phyloP scores from a whole-genome alignment of 2,797 vertebrate genomes.

The Zenarchopterus dispar region DNA sequence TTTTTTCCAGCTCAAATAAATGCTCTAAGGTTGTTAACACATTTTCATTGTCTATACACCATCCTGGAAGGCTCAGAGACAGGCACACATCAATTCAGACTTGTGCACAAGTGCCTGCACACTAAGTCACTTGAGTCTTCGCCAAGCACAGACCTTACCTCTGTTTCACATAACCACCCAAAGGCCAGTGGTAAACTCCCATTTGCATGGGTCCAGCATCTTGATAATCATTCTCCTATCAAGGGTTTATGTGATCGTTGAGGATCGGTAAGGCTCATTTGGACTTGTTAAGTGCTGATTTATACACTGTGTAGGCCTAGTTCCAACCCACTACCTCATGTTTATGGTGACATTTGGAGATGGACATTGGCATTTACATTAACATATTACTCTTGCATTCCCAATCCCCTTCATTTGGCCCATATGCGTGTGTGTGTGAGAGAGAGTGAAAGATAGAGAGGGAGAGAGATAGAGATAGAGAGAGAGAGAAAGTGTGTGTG shows the following conservation, averaged over 20 bases:
- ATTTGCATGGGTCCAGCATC: constrained; percentile 44
- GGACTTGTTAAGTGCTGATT: constrained; percentile 60
- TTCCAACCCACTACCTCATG: constrained; percentile 39
- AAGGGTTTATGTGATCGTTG: constrained; percentile 57
- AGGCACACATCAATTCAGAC: constrained; percentile 5
- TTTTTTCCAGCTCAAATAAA: constrained; percentile 56
- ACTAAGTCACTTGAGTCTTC: constrained; percentile 7
- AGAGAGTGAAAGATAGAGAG: too few species aligned
- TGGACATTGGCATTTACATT: constrained; percentile 58
- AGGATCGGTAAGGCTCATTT: constrained; percentile 56
- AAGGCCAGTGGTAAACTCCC: constrained; percentile 50
- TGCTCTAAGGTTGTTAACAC: constrained; percentile 52
- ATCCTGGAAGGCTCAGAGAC: constrained; percentile 36
- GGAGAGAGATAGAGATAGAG: too few species aligned
- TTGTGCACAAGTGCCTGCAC: neutral
- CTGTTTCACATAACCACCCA: constrained; percentile 29
- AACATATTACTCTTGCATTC: constrained; percentile 11
- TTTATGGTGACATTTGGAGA: constrained; percentile 52
- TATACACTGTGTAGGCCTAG: constrained; percentile 48
- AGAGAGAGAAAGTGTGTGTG: too few species aligned
- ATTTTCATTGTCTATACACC: constrained; percentile 57
- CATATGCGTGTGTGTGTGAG: constrained; percentile 11
- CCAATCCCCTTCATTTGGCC: neutral
- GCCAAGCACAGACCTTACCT: constrained; percentile 11
- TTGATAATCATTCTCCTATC: constrained; percentile 68